Conservation (phyloP, 2,888 invertebrate species). For the Lycocerus yunnanus region DNA sequence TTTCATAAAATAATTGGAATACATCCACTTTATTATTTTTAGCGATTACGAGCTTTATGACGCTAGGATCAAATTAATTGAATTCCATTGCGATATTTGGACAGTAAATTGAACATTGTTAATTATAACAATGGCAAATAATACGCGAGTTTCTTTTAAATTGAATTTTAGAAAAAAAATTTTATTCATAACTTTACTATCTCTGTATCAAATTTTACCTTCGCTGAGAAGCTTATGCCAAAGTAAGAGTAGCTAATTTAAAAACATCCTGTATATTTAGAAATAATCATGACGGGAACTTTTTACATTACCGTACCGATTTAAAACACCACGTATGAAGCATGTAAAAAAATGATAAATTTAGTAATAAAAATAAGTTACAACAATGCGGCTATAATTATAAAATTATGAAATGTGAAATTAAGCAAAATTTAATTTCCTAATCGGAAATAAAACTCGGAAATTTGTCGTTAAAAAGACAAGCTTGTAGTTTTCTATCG, state of each 20-base stretch:
- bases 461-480: conserved; percentile 23
- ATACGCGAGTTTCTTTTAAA: neutral
- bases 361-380: too few relatives aligned
- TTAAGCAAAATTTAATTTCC: conserved; percentile 37
- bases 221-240: too few relatives aligned
- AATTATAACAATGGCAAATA: neutral
- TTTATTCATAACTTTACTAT: too few relatives aligned
- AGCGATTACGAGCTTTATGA: neutral
- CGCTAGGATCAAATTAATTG: neutral
- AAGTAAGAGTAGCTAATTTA: too few relatives aligned
- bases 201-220: too few relatives aligned
- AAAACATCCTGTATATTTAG: too few relatives aligned
- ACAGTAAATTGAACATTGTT: neutral
- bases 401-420: conserved; percentile 25
- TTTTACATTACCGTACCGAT: too few relatives aligned
- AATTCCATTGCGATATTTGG: neutral
- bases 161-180: neutral
- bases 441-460: conserved; percentile 36
- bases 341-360: too few relatives aligned
- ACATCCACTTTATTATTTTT: neutral
- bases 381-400: conserved; percentile 23
- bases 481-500: conserved; percentile 2
- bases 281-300: too few relatives aligned
- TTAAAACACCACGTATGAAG: too few relatives aligned
- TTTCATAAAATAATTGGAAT: neutral